phyloP scores from a whole-genome alignment of 2,113 vertebrate genomes.

The Onychorhynchus coronatus region DNA sequence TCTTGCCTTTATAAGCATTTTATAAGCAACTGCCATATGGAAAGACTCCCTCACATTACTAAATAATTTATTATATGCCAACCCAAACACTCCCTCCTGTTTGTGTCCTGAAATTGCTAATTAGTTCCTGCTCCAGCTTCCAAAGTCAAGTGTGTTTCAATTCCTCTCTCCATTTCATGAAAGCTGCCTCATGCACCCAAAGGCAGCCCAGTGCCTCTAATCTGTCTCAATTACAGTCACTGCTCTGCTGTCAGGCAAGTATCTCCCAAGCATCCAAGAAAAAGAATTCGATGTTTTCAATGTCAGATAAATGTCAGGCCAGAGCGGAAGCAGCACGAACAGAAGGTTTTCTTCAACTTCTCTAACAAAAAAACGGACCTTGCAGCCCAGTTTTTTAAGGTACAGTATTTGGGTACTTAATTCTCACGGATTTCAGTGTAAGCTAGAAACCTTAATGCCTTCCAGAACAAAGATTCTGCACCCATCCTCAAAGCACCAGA shows the following conservation, averaged over 20 bases:
- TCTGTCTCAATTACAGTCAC: slow-evolving; percentile 40
- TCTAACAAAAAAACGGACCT: neutral
- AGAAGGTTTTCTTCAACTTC: neutral
- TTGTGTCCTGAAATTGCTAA: slow-evolving; percentile 59
- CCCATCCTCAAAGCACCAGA: neutral
- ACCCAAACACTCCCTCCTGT: slow-evolving; percentile 27
- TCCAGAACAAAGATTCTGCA: neutral
- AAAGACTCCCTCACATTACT: neutral
- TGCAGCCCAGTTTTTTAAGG: neutral
- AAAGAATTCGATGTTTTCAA: slow-evolving; percentile 17
- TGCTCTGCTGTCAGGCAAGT: slow-evolving; percentile 10
- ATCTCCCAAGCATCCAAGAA: neutral
- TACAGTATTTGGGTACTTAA: neutral
- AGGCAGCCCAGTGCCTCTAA: slow-evolving; percentile 51
- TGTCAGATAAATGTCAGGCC: slow-evolving; percentile 28
- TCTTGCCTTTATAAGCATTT: neutral
- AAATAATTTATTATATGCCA: neutral
- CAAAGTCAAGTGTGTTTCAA: slow-evolving; percentile 22
- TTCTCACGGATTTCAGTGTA: neutral
- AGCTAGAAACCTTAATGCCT: neutral
- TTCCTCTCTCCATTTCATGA: slow-evolving; percentile 34
- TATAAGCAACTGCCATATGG: slow-evolving; percentile 16
- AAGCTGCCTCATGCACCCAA: slow-evolving; percentile 20
- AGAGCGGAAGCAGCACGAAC: neutral
- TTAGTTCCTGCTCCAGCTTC: slow-evolving; percentile 60